A percentile compares a stretch with the other conserved stretches of the same genome.
phyloP scores from a whole-genome alignment of 2,113 vertebrate species.

The Crocuta crocuta region DNA sequence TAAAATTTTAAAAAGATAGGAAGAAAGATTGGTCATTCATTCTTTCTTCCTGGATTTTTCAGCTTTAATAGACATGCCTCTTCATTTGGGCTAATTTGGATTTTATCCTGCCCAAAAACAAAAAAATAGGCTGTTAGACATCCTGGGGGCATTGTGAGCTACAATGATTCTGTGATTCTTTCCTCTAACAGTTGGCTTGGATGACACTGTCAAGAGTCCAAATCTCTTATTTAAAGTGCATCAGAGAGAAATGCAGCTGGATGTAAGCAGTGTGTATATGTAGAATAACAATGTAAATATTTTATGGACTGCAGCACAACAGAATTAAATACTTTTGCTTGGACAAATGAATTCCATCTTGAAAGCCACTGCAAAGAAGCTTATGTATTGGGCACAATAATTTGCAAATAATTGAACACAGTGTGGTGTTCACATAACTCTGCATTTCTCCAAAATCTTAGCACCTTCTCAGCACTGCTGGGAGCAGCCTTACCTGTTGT shows the following conservation, averaged over 20 bases:
- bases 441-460: neutral
- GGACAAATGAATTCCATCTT: conserved; percentile 63
- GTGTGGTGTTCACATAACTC: neutral
- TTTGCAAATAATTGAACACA: neutral
- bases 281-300: conserved; percentile 76
- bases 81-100: neutral
- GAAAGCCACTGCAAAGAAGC: conserved; percentile 34
- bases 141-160: neutral
- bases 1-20: neutral
- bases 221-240: conserved; percentile 67
- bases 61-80: neutral
- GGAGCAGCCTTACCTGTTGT: conserved; percentile 21
- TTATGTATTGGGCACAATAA: neutral
- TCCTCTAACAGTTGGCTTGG: conserved; percentile 20
- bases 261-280: conserved; percentile 56
- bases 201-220: conserved; percentile 69
- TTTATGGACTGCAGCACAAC: conserved; percentile 76
- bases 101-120: neutral
- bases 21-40: neutral
- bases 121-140: neutral
- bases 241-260: conserved; percentile 48
- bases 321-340: conserved; percentile 73
- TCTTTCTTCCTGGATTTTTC: neutral
- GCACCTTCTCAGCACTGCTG: neutral
- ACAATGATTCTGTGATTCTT: conserved; percentile 6